These are phyloP conservation scores for Sinocyclocheilus rhinocerous DNA, from an alignment of 2,113 vertebrate species.

Conservation along the genomic window DNA sequence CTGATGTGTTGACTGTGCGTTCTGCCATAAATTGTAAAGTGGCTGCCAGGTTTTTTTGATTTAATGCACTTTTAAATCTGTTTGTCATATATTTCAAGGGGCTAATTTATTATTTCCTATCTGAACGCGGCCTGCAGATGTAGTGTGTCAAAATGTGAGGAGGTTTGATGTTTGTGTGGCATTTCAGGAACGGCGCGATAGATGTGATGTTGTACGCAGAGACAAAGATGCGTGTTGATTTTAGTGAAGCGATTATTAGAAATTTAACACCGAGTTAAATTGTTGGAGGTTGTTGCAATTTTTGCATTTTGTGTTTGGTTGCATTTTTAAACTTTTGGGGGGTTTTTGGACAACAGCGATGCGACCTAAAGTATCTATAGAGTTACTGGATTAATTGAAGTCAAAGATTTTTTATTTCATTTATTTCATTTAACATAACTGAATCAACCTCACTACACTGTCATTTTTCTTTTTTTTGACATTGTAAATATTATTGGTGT, in stretches of 20 bases:
- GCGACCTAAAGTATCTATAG: background rate
- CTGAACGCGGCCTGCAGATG: background rate
- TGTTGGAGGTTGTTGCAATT: background rate
- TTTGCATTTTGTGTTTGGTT: background rate
- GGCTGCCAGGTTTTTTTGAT: constrained; percentile 23
- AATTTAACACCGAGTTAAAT: background rate
- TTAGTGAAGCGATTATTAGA: no score
- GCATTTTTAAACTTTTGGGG: background rate
- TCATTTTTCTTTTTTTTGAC: background rate
- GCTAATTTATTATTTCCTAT: constrained; percentile 66
- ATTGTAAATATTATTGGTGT: background rate
- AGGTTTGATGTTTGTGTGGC: background rate
- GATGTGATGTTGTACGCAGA: background rate
- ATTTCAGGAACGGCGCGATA: background rate
- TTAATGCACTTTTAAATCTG: constrained; percentile 28
- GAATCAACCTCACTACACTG: background rate
- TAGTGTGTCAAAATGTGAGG: background rate
- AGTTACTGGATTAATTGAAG: background rate
- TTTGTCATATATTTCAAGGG: background rate
- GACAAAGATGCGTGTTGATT: background rate
- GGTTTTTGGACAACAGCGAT: no score
- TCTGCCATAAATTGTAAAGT: constrained; percentile 7
- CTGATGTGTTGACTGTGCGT: constrained; percentile 8
- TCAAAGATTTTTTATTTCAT: background rate
- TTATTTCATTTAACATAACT: background rate